Percentiles rank a stretch among this genome's conserved stretches.
phyloP scores from a whole-genome alignment of 2,797 vertebrate species.

The Sebastolobus altivelis region DNA sequence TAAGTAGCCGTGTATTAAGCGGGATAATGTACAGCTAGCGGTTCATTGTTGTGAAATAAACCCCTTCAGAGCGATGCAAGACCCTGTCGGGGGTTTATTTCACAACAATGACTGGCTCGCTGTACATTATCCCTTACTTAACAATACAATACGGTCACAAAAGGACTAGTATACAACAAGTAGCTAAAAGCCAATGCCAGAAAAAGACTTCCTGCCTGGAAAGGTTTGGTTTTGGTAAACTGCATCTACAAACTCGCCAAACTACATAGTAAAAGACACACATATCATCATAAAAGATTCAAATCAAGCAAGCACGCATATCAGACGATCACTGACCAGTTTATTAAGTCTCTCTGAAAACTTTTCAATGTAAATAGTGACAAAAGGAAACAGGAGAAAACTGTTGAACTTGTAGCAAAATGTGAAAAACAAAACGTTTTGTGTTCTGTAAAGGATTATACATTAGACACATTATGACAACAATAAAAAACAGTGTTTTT shows the following conservation, averaged over 20 bases:
- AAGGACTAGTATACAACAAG: not conserved
- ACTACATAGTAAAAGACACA: not conserved
- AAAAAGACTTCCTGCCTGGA: not conserved
- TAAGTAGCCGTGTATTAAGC: too few relatives aligned
- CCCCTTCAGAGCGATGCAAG: too few relatives aligned
- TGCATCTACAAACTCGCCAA: not conserved
- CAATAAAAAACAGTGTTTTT: constrained; percentile 82
- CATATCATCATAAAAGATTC: not conserved
- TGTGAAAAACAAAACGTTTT: constrained; percentile 76
- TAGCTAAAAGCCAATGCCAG: constrained; percentile 3
- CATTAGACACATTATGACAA: constrained; percentile 73
- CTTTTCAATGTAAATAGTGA: constrained; percentile 85
- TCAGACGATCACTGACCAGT: constrained; percentile 48
- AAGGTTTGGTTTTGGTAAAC: not conserved
- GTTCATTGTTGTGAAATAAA: too few relatives aligned
- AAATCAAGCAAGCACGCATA: constrained; percentile 1
- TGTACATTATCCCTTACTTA: not conserved
- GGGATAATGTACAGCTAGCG: too few relatives aligned
- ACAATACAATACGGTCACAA: not conserved
- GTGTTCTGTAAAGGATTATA: constrained; percentile 79
- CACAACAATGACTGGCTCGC: too few relatives aligned
- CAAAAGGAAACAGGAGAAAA: constrained; percentile 44
- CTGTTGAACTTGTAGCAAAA: constrained; percentile 71
- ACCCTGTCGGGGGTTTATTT: not conserved
- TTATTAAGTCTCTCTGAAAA: constrained; percentile 50